Percentiles rank a stretch among this genome's conserved stretches.
These are phyloP conservation scores for Actinemys pallida DNA, from an alignment of 2,113 vertebrate species.

Conservation along the genomic window DNA sequence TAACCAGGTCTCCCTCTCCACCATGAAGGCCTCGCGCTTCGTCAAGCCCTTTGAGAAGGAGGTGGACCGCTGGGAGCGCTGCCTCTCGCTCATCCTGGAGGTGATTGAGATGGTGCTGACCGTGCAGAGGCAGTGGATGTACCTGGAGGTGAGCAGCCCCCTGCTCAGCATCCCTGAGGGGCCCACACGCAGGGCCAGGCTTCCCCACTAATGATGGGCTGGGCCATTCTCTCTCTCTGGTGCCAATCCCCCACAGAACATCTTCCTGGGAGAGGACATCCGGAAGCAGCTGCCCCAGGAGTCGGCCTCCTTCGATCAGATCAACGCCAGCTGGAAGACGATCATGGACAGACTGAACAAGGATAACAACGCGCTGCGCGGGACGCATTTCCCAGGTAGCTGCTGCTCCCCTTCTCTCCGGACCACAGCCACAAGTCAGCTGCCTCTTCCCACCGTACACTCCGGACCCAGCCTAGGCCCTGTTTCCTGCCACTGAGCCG, in stretches of 20 bases:
- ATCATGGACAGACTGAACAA: constrained; percentile 83
- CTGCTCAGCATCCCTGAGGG: neutral
- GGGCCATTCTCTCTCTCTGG: neutral
- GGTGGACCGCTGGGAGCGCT: constrained; percentile 89
- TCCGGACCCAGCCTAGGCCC: too few relatives aligned
- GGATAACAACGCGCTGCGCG: constrained; percentile 84
- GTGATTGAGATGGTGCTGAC: constrained; percentile 87
- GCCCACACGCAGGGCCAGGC: too few relatives aligned
- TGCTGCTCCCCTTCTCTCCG: accelerated
- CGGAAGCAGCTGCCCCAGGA: constrained; percentile 87
- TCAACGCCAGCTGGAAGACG: constrained; percentile 86
- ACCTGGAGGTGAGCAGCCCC: constrained; percentile 84
- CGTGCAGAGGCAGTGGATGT: constrained; percentile 91
- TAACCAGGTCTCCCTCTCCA: constrained; percentile 88
- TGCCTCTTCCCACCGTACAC: too few relatives aligned
- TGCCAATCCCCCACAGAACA: constrained; percentile 80
- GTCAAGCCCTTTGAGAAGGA: constrained; percentile 88
- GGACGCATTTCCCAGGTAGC: constrained; percentile 86
- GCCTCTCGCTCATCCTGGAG: constrained; percentile 87
- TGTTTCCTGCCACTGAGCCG: too few relatives aligned
- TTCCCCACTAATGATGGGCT: too few relatives aligned
- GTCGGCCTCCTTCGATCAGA: constrained; percentile 83
- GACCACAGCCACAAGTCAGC: neutral
- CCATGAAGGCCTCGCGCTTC: constrained; percentile 90
- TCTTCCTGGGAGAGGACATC: constrained; percentile 91